Evolutionary conservation across 1,140 invertebrate genomes (phyloP).

Genomic region (Drosophila biarmipes): DNA sequence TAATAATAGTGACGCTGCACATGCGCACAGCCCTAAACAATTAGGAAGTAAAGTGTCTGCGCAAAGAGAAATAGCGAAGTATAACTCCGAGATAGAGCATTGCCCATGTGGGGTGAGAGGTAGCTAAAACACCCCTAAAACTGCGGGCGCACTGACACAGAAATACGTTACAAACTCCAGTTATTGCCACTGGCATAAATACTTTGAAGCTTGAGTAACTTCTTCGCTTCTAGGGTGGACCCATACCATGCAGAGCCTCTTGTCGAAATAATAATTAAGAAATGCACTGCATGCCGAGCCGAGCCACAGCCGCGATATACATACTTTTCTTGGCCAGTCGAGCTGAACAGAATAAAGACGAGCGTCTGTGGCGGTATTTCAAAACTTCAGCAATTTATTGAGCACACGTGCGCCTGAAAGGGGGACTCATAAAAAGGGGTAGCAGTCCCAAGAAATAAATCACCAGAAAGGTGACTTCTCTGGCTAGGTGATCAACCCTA

Average conservation of each 20-base stretch:
- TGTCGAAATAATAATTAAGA: conserved; percentile 74
- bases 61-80: conserved; percentile 27
- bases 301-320: conserved; percentile 3
- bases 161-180: conserved; percentile 80
- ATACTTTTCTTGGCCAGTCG: conserved; percentile 34
- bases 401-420: conserved; percentile 59
- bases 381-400: conserved; percentile 62
- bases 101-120: not conserved
- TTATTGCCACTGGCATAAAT: conserved; percentile 30
- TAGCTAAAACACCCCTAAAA: conserved; percentile 60
- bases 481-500: not conserved
- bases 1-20: conserved; percentile 82
- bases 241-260: conserved; percentile 30
- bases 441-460: conserved; percentile 3
- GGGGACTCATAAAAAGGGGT: conserved; percentile 1
- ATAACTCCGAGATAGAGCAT: not conserved
- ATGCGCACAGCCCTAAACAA: conserved; percentile 69
- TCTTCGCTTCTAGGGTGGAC: conserved; percentile 39
- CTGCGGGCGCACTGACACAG: conserved; percentile 65
- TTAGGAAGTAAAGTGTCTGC: conserved; percentile 71
- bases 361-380: conserved; percentile 52
- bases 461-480: not conserved
- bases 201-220: conserved; percentile 68
- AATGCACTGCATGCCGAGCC: conserved; percentile 65
- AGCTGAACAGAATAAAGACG: conserved; percentile 65